Conservation (phyloP, 2,113 vertebrate genomes). For the Hemiprocne comata region DNA sequence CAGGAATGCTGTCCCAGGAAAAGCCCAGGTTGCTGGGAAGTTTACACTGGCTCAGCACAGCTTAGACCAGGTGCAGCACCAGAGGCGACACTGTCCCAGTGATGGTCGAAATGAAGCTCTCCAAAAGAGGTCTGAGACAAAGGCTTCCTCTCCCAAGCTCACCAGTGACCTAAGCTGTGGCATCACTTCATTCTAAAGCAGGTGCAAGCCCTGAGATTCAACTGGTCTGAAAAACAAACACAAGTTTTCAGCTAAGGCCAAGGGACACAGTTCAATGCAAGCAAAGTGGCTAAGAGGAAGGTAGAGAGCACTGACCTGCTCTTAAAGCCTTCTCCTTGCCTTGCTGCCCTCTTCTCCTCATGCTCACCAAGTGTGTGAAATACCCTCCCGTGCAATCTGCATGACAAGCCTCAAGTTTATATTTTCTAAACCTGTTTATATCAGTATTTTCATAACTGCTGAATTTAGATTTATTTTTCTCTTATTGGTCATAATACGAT, state of each 20-base stretch:
- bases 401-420: not conserved
- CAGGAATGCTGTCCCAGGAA: constrained; percentile 63
- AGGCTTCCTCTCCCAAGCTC: not conserved
- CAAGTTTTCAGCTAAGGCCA: not conserved
- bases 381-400: not conserved
- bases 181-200: not conserved
- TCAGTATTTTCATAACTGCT: not conserved
- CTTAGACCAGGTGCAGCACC: constrained; percentile 34
- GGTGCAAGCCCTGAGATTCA: not conserved
- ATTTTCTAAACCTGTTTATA: not conserved
- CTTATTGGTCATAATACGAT: not conserved
- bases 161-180: not conserved
- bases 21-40: not conserved
- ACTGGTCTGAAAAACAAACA: not conserved
- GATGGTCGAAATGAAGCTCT: constrained; percentile 37
- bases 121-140: constrained; percentile 1
- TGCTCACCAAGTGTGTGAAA: not conserved
- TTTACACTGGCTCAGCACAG: constrained; percentile 1
- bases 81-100: not conserved
- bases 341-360: not conserved
- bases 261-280: fast-evolving
- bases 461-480: not conserved
- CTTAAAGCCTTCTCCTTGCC: not conserved
- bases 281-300: not conserved
- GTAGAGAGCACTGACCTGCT: not conserved